Percentiles rank a stretch among this genome's conserved stretches.
Evolutionary conservation across 2,797 vertebrate genomes (phyloP).

Genomic region (Podargus strigoides): DNA sequence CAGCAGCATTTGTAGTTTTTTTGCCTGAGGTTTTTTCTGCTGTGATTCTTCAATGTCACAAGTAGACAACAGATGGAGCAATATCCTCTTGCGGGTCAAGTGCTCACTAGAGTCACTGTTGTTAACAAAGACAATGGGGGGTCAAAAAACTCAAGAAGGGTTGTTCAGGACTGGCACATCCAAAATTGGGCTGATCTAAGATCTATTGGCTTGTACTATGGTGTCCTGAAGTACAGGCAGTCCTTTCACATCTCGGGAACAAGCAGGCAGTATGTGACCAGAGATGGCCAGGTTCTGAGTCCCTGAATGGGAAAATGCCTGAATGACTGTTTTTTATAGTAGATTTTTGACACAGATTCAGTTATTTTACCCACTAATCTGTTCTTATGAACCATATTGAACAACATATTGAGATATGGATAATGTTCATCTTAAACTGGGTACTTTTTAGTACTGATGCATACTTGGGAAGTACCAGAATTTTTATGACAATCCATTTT

Average conservation of each 20-base stretch:
- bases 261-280: neutral
- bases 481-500: neutral
- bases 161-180: neutral
- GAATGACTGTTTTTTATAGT: neutral
- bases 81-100: neutral
- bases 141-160: neutral
- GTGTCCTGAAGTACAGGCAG: neutral
- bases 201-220: neutral
- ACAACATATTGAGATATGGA: neutral
- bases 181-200: neutral
- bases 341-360: neutral
- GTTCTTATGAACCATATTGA: neutral
- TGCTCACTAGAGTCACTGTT: neutral
- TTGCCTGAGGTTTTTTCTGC: neutral
- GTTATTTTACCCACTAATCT: neutral
- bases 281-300: neutral
- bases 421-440: neutral
- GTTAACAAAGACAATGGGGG: neutral
- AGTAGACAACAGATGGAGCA: conserved; percentile 37
- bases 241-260: neutral
- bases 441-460: neutral
- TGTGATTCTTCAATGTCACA: neutral
- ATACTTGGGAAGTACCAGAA: neutral
- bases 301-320: neutral
- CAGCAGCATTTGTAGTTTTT: neutral